Base-by-base conservation (phyloP, 2,888 invertebrate species). In the Mesorhabditis belari region DNA sequence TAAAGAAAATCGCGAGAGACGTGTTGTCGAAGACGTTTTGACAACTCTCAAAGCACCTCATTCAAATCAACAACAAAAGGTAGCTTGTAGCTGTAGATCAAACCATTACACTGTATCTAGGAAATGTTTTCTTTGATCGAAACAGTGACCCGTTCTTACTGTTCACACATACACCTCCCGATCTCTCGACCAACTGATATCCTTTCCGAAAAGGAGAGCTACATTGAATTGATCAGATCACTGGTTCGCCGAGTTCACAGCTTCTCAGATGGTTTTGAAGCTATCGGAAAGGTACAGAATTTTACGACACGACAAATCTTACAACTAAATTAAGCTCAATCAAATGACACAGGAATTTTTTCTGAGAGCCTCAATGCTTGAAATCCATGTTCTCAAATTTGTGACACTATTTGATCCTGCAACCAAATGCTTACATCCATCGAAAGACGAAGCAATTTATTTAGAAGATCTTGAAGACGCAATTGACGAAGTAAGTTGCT, bases 1-100 rank as follows among this genome's bases (percentile, higher is more conserved):
- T 65, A 81, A 82, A 69, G 81, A 82, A 24, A 83, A 84, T 61
- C 76, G 84, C 49, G 66, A 71, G 29, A 52, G 61, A n/a, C 61
- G 67, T 17, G 44, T n/a, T n/a, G 44, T 35, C 44, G n/a, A 35
- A n/a, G 44, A 35, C 12, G 44, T 35, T n/a, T n/a, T 35, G 12
- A n/a, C n/a, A 9, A 35, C 44, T 35, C 44, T 35, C 12, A 35
- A 35, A n/a, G n/a, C 44, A 1, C 44, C 44, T 35, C n/a, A 9
- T n/a, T 17, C 44, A 35, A 35, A n/a, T 17, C 12, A 35, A 35
- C 44, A 35, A 17, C 44, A 35, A 35, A 35, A 35, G 44, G 44
- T 35, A n/a, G n/a, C 12, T 35, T 35, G n/a, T 35, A 12, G 6
- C n/a, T n/a, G n/a, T n/a, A n/a, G n/a, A n/a, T n/a, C n/a, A 0